Evolutionary conservation across 2,113 vertebrate species (phyloP).

Genomic region (Gymnogyps californianus): DNA sequence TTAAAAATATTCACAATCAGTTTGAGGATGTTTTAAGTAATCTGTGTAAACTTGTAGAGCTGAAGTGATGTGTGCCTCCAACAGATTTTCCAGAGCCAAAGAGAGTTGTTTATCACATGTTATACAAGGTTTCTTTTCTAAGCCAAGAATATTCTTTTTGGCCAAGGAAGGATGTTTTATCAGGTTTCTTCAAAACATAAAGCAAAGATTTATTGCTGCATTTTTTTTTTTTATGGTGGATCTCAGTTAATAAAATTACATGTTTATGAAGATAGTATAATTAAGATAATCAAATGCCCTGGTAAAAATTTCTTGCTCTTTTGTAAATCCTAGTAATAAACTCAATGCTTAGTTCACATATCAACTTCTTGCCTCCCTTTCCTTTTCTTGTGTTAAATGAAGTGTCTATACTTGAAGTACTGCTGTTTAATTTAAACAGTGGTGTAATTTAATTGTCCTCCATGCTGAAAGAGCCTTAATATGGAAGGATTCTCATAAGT

Average conservation of each 20-base stretch:
- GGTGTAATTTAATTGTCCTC: neutral
- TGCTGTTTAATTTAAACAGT: neutral
- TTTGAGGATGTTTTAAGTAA: neutral
- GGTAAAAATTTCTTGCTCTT: neutral
- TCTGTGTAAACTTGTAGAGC: neutral
- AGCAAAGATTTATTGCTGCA: neutral
- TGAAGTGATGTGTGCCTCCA: neutral
- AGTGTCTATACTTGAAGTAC: neutral
- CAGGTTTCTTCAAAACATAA: neutral
- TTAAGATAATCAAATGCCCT: neutral
- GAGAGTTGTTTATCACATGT: neutral
- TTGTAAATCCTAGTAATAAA: neutral
- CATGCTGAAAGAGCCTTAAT: neutral
- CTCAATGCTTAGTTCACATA: neutral
- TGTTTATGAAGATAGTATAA: neutral
- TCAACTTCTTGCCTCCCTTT: neutral
- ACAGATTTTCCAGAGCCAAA: neutral
- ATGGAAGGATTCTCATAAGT: neutral
- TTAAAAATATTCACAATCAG: neutral
- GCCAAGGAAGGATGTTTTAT: neutral
- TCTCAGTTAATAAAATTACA: neutral
- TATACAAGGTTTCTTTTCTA: neutral
- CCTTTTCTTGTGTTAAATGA: neutral
- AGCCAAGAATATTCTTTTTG: neutral
- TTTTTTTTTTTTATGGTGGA: neutral